These are phyloP conservation scores for Dendroctonus valens DNA, from an alignment of 1,140 invertebrate species.

Conservation along the genomic window DNA sequence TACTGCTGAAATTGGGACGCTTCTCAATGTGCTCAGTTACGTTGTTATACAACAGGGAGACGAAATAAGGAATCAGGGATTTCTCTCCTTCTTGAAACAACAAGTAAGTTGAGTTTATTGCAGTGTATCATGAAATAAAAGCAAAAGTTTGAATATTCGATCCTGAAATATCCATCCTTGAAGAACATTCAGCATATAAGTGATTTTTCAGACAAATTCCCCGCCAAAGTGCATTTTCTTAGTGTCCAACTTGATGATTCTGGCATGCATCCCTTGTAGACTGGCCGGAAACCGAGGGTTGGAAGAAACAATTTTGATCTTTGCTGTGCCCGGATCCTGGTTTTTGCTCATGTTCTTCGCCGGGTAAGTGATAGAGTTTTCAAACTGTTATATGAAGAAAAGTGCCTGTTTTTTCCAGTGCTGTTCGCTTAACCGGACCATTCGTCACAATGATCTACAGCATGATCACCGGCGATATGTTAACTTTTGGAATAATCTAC, in stretches of 20 bases:
- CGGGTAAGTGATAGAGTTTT: conserved; percentile 66
- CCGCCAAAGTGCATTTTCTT: conserved; percentile 94
- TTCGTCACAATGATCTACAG: conserved; percentile 99
- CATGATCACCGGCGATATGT: conserved; percentile 97
- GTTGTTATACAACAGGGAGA: conserved; percentile 89
- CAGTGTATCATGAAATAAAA: no score
- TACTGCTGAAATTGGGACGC: conserved; percentile 79
- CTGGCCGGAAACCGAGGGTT: conserved; percentile 68
- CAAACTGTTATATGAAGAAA: not conserved
- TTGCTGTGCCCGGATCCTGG: conserved; percentile 94
- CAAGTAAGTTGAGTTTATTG: conserved; percentile 63
- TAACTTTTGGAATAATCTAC: conserved; percentile 96
- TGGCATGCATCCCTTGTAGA: conserved; percentile 89
- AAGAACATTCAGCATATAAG: not conserved
- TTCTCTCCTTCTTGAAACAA: conserved; percentile 87
- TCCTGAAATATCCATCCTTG: no score
- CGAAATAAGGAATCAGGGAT: conserved; percentile 91
- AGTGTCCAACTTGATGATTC: conserved; percentile 87
- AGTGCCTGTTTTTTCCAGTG: conserved; percentile 58
- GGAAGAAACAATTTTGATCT: conserved; percentile 89
- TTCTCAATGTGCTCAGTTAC: conserved; percentile 82
- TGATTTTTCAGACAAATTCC: conserved; percentile 73
- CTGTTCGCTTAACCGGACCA: conserved; percentile 88
- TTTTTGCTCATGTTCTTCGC: conserved; percentile 98
- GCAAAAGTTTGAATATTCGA: no score